phyloP scores from a whole-genome alignment of 2,888 invertebrate species.

The Ectemnius cavifrons region DNA sequence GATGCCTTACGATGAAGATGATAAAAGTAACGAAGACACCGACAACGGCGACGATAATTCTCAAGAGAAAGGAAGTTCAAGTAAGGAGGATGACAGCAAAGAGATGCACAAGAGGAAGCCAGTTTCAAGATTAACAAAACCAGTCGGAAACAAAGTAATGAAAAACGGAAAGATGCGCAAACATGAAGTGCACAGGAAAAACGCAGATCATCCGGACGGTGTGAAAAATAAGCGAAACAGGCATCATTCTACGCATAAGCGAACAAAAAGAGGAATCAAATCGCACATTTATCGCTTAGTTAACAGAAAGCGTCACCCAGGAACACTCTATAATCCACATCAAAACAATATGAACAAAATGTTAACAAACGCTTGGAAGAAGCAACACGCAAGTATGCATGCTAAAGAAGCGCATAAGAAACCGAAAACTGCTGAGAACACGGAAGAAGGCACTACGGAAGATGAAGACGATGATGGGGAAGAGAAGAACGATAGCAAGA shows the following conservation, averaged over 20 bases:
- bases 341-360: not conserved
- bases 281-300: too few species aligned
- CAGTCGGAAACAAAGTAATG: not conserved
- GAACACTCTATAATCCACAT: too few species aligned
- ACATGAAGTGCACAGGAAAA: not conserved
- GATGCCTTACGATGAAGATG: slow-evolving; percentile 16
- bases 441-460: not conserved
- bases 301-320: too few species aligned
- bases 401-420: not conserved
- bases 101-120: not conserved
- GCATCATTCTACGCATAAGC: not conserved
- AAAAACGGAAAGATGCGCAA: not conserved
- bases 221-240: not conserved
- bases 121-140: not conserved
- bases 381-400: not conserved
- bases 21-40: slow-evolving; percentile 26
- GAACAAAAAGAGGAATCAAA: not conserved
- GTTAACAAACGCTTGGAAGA: not conserved
- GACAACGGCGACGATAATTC: not conserved
- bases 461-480: not conserved
- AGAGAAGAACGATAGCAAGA: not conserved
- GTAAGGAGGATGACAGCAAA: not conserved
- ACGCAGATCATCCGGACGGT: not conserved
- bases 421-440: not conserved
- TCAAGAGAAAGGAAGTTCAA: too few species aligned